Conservation (phyloP, 2,113 vertebrate species). For the Oreotrochilus melanogaster region DNA sequence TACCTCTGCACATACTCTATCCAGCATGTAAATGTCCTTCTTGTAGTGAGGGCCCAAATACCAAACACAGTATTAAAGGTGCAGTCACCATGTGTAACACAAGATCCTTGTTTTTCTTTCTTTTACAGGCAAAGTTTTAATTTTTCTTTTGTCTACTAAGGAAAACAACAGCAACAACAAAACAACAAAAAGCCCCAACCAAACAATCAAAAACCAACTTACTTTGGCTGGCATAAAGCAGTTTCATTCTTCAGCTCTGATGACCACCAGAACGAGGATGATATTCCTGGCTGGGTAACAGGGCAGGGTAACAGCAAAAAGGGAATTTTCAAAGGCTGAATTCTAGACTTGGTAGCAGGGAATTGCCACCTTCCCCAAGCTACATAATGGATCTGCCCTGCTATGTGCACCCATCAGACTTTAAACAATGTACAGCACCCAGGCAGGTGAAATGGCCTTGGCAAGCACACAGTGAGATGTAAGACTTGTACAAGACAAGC, state of each 20-base stretch:
- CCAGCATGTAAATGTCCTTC: too few relatives aligned
- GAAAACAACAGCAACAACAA: too few relatives aligned
- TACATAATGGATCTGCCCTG: rapidly evolving
- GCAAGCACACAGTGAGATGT: neutral
- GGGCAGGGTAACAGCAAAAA: neutral
- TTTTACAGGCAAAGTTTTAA: neutral
- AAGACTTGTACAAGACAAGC: neutral
- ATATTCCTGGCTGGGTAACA: neutral
- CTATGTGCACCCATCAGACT: rapidly evolving
- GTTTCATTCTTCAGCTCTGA: neutral
- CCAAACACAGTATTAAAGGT: too few relatives aligned
- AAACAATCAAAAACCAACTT: neutral
- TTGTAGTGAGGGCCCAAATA: too few relatives aligned
- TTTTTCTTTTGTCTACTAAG: neutral
- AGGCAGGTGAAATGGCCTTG: neutral
- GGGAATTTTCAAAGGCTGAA: neutral
- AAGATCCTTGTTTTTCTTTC: neutral
- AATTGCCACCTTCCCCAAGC: neutral
- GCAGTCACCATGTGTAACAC: rapidly evolving
- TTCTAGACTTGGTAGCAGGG: neutral
- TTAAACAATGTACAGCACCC: neutral
- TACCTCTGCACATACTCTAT: too few relatives aligned
- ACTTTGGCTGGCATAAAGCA: neutral
- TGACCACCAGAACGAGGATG: neutral
- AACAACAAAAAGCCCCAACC: too few relatives aligned